These are phyloP conservation scores for Alentia gelatinosa DNA, from an alignment of 2,888 invertebrate genomes.

Conservation along the genomic window DNA sequence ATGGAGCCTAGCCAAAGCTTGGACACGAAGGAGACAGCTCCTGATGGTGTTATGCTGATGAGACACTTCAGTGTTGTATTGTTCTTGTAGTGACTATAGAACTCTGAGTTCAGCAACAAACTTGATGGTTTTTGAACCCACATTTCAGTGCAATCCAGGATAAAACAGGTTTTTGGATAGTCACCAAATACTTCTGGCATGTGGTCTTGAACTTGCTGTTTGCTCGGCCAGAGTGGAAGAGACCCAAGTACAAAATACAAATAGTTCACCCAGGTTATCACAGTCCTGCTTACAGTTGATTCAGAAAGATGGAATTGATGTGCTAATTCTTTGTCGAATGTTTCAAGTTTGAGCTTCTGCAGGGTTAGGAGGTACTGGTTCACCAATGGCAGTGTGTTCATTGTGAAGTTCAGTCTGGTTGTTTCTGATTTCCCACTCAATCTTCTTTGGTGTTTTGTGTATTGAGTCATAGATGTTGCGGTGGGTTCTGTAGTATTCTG, in stretches of 20 bases:
- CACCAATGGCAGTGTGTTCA: background rate
- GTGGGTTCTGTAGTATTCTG: too few relatives aligned
- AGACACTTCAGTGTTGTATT: slow-evolving; percentile 63
- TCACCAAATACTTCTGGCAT: slow-evolving; percentile 61
- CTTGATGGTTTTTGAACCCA: slow-evolving; percentile 62
- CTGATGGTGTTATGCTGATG: slow-evolving; percentile 61
- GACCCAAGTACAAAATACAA: slow-evolving; percentile 8
- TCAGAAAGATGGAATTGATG: background rate
- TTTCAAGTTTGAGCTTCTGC: background rate
- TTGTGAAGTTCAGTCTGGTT: too few relatives aligned
- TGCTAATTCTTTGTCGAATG: background rate
- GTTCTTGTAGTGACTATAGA: slow-evolving; percentile 62
- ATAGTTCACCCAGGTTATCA: slow-evolving; percentile 22
- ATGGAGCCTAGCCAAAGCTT: slow-evolving; percentile 62
- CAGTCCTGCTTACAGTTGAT: background rate
- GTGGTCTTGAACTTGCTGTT: background rate
- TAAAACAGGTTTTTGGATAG: slow-evolving; percentile 62
- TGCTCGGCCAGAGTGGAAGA: background rate
- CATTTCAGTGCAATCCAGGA: slow-evolving; percentile 67
- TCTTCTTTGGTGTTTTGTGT: too few relatives aligned
- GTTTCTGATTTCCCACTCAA: too few relatives aligned
- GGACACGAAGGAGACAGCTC: slow-evolving; percentile 62
- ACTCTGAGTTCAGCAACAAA: too few relatives aligned
- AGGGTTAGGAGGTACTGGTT: background rate
- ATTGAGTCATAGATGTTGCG: too few relatives aligned